A percentile compares a stretch with the other conserved stretches of the same genome.
Conservation (phyloP, 2,113 vertebrate species). For the Zapornia atra region DNA sequence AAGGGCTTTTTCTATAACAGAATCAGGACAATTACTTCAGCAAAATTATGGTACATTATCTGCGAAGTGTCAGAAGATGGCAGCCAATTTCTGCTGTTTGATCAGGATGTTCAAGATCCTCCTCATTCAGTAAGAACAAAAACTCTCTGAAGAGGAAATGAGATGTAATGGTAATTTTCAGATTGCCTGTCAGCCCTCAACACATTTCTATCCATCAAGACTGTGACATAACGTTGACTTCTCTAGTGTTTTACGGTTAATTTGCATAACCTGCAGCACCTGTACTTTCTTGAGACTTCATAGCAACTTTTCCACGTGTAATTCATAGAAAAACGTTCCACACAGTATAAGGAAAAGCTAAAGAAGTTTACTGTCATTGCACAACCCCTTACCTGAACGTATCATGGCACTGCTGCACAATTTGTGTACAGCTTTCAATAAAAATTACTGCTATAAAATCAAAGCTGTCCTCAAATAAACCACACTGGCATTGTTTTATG, state of each 20-base stretch:
- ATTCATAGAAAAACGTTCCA: not conserved
- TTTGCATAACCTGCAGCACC: constrained; percentile 59
- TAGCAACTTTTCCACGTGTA: not conserved
- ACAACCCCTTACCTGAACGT: not conserved
- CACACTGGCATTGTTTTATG: not conserved
- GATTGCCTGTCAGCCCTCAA: constrained; percentile 72
- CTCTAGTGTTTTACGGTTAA: not conserved
- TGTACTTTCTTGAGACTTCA: not conserved
- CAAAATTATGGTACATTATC: constrained; percentile 25
- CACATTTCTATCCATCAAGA: constrained; percentile 68
- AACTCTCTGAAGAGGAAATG: constrained; percentile 56
- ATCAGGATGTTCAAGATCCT: constrained; percentile 59
- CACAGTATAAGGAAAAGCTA: not conserved
- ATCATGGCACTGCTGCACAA: not conserved
- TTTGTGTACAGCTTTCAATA: not conserved
- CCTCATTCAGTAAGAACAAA: constrained; percentile 35
- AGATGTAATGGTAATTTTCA: constrained; percentile 71
- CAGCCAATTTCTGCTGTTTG: constrained; percentile 66
- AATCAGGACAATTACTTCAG: constrained; percentile 45
- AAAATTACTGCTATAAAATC: not conserved
- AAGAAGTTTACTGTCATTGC: not conserved
- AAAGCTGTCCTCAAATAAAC: not conserved
- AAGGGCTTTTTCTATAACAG: not conserved
- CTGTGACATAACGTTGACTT: constrained; percentile 52
- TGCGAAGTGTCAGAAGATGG: constrained; percentile 52